Conservation (phyloP, 2,888 invertebrate species). For the Endomychus coccineus region DNA sequence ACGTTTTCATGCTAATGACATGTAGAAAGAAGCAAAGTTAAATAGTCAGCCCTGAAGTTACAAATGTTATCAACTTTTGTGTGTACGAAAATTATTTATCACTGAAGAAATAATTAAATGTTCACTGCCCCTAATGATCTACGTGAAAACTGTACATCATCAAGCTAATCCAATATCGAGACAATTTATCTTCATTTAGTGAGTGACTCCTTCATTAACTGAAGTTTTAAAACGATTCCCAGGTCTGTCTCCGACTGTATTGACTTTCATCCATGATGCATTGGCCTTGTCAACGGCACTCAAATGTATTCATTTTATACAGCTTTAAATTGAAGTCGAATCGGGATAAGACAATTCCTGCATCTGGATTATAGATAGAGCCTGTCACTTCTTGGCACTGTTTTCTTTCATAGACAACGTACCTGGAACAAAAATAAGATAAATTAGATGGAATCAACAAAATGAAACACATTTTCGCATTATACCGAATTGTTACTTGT, state of each 20-base stretch:
- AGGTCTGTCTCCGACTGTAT: slow-evolving; percentile 33
- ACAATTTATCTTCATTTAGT: slow-evolving; percentile 48
- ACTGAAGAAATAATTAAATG: too few relatives aligned
- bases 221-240: slow-evolving; percentile 42
- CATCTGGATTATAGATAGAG: too few relatives aligned
- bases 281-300: slow-evolving; percentile 39
- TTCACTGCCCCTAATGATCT: slow-evolving; percentile 23
- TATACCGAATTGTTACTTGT: too few relatives aligned
- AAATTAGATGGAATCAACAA: too few relatives aligned
- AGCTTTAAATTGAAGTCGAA: slow-evolving; percentile 40
- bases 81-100: too few relatives aligned
- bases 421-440: slow-evolving; percentile 7
- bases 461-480: too few relatives aligned
- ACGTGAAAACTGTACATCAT: slow-evolving; percentile 38
- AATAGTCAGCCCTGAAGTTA: too few relatives aligned
- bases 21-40: too few relatives aligned
- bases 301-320: slow-evolving; percentile 40
- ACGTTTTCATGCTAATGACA: too few relatives aligned
- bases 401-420: too few relatives aligned
- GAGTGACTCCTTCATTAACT: slow-evolving; percentile 43
- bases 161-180: slow-evolving; percentile 46
- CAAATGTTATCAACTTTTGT: too few relatives aligned
- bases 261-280: slow-evolving; percentile 37
- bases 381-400: too few relatives aligned
- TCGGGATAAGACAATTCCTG: slow-evolving; percentile 38